A percentile compares a stretch with the other conserved stretches of the same genome.
These are phyloP conservation scores for Lasioglossum zephyrum DNA, from an alignment of 2,888 invertebrate species.

Conservation along the genomic window DNA sequence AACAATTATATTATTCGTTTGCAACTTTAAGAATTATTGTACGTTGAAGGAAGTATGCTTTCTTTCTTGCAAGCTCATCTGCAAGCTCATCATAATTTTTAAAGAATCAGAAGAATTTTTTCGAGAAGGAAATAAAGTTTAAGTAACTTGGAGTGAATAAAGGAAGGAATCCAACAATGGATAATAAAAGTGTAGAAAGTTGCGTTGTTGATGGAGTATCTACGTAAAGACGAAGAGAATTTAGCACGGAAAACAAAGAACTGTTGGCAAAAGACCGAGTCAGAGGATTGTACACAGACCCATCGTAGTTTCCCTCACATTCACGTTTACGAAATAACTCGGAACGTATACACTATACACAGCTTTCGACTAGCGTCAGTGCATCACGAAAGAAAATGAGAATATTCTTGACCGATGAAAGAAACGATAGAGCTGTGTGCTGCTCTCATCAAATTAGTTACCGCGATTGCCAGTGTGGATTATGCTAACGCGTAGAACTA, in stretches of 20 bases:
- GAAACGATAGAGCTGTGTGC: not conserved
- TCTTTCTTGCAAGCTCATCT: not conserved
- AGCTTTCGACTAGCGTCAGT: not conserved
- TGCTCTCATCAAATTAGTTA: constrained; percentile 15
- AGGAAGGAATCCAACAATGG: not conserved
- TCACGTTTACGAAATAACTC: constrained; percentile 23
- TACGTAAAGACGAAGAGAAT: constrained; percentile 43
- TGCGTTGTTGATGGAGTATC: constrained; percentile 19
- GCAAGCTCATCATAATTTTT: too few relatives aligned
- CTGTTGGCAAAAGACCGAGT: constrained; percentile 14
- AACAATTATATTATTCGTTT: not conserved
- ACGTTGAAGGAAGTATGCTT: not conserved
- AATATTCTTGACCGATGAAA: constrained; percentile 6
- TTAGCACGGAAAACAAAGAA: constrained; percentile 48
- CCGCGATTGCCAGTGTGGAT: not conserved
- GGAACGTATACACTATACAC: not conserved
- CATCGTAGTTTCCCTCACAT: constrained; percentile 28
- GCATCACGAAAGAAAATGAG: not conserved
- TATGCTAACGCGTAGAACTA: constrained; percentile 1
- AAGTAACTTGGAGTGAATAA: not conserved
- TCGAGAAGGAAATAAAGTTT: not conserved
- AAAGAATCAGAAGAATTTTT: not conserved
- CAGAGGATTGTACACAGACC: constrained; percentile 35
- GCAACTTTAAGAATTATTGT: not conserved
- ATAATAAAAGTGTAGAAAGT: constrained; percentile 15